Evolutionary conservation across 2,888 invertebrate species (phyloP).

Genomic region (Chaetogeoica ovagalla): DNA sequence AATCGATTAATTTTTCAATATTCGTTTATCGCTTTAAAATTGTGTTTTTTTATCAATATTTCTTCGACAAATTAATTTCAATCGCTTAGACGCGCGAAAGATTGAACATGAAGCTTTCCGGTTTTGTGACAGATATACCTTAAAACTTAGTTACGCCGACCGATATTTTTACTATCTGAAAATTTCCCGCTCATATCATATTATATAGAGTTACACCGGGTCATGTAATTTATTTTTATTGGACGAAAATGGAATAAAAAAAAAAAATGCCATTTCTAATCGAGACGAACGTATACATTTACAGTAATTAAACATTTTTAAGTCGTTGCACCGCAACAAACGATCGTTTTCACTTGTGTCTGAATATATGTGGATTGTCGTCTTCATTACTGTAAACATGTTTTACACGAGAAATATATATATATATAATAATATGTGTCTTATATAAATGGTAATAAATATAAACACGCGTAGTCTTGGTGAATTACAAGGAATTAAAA

Average conservation of each 20-base stretch:
- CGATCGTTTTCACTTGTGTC: background rate
- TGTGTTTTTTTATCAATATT: too few relatives aligned
- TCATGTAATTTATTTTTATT: background rate
- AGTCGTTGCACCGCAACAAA: background rate
- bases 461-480: too few relatives aligned
- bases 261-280: background rate
- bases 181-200: background rate
- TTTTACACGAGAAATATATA: background rate
- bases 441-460: too few relatives aligned
- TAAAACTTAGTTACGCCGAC: background rate
- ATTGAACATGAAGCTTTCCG: background rate
- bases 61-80: too few relatives aligned
- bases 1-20: too few relatives aligned
- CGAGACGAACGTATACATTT: background rate
- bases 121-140: background rate
- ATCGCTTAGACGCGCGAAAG: too few relatives aligned
- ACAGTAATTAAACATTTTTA: background rate
- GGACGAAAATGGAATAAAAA: background rate
- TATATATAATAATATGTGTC: background rate
- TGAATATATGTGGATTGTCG: background rate
- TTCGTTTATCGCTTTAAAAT: too few relatives aligned
- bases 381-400: background rate
- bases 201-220: too few relatives aligned
- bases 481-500: background rate
- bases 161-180: background rate